phyloP scores from a whole-genome alignment of 2,113 vertebrate species.

The Protobothrops mucrosquamatus region DNA sequence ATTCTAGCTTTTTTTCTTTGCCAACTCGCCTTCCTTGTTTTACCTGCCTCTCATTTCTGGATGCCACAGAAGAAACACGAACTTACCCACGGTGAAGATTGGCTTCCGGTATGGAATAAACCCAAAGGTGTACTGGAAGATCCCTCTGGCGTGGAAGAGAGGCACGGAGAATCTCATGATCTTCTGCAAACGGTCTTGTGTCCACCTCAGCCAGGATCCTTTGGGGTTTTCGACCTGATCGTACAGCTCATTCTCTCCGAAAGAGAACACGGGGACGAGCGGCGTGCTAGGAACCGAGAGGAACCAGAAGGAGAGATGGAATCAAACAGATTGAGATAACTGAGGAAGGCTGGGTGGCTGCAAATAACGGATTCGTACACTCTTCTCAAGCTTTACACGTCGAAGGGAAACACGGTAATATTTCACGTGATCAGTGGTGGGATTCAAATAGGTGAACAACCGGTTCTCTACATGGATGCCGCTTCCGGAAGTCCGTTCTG shows the following conservation, averaged over 20 bases:
- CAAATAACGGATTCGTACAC: too few species aligned
- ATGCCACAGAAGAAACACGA: accelerated
- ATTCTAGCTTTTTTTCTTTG: too few species aligned
- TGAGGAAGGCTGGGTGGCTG: too few species aligned
- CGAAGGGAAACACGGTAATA: too few species aligned
- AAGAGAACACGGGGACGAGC: slow-evolving; percentile 87
- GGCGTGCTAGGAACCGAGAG: slow-evolving; percentile 63
- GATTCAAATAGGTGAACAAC: too few species aligned
- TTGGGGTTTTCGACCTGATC: slow-evolving; percentile 81
- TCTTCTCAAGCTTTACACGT: too few species aligned
- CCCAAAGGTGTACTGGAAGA: slow-evolving; percentile 77
- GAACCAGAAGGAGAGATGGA: background rate
- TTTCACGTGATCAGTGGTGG: too few species aligned
- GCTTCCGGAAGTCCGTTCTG: too few species aligned
- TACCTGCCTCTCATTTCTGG: background rate
- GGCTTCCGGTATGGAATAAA: slow-evolving; percentile 85
- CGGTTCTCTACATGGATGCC: too few species aligned
- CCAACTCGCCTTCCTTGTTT: background rate
- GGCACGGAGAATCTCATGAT: slow-evolving; percentile 89
- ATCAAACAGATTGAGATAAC: too few species aligned
- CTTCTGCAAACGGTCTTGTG: slow-evolving; percentile 81
- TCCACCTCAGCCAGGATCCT: slow-evolving; percentile 79
- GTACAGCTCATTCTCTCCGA: slow-evolving; percentile 91
- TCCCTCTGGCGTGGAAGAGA: slow-evolving; percentile 85
- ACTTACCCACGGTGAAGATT: slow-evolving; percentile 86